A percentile compares a stretch with the other conserved stretches of the same genome.
Conservation (phyloP, 2,888 invertebrate genomes). For the Thyatira batis region DNA sequence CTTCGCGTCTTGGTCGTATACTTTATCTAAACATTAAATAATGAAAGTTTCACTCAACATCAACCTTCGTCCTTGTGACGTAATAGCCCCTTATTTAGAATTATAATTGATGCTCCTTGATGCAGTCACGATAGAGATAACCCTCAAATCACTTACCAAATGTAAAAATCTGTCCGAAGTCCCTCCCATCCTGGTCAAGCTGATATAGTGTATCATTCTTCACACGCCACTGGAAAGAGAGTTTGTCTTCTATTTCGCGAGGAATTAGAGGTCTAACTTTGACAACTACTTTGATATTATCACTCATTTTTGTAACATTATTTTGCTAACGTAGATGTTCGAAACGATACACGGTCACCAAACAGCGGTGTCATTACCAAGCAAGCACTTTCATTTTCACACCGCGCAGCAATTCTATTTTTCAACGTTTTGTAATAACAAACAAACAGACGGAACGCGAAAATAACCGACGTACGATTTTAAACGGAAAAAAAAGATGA, state of each 20-base stretch:
- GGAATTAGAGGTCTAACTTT: slow-evolving; percentile 86
- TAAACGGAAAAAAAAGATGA: slow-evolving; percentile 42
- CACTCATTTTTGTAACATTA: slow-evolving; percentile 74
- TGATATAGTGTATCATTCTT: slow-evolving; percentile 82
- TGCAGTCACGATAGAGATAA: slow-evolving; percentile 13
- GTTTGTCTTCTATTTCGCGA: slow-evolving; percentile 84
- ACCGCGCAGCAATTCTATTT: background rate
- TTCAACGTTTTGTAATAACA: slow-evolving; percentile 18
- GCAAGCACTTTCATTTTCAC: background rate
- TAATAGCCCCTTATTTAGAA: slow-evolving; percentile 26
- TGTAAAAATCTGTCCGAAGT: slow-evolving; percentile 52
- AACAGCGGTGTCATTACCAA: background rate
- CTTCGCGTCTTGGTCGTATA: slow-evolving; percentile 83
- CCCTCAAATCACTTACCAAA: slow-evolving; percentile 63
- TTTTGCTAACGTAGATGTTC: slow-evolving; percentile 23
- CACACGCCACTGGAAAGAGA: slow-evolving; percentile 83
- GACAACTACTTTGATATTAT: slow-evolving; percentile 89
- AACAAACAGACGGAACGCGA: slow-evolving; percentile 31
- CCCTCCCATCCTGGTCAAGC: slow-evolving; percentile 77
- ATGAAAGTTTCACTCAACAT: slow-evolving; percentile 9
- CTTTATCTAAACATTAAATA: slow-evolving; percentile 84
- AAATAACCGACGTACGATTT: slow-evolving; percentile 65
- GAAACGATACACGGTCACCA: slow-evolving; percentile 11
- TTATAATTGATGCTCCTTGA: slow-evolving; percentile 29
- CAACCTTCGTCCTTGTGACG: slow-evolving; percentile 31